phyloP scores from a whole-genome alignment of 53 echinoderm and acorn worm species.

The Echinarachnius parma region DNA sequence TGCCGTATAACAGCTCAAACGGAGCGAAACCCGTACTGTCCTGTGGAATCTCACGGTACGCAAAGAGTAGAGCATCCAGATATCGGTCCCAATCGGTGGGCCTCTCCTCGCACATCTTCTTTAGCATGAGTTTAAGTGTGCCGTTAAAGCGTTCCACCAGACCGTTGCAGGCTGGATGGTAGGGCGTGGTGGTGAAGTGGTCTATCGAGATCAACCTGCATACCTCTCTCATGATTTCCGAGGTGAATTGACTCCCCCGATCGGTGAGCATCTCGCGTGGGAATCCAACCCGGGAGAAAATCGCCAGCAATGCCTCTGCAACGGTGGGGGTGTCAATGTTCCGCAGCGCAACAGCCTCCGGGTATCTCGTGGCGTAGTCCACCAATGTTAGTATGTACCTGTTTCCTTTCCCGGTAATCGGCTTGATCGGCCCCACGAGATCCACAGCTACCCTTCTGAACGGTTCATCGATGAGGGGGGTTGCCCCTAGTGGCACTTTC shows the following conservation, averaged over 20 bases:
- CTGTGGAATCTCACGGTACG: conserved; percentile 64
- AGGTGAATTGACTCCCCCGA: conserved; percentile 43
- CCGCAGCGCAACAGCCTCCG: conserved; percentile 32
- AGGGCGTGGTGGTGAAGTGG: conserved; percentile 37
- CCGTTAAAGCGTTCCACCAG: conserved; percentile 51
- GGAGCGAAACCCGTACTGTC: conserved; percentile 58
- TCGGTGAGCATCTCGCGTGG: conserved; percentile 27
- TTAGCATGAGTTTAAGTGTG: no score
- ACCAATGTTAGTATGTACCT: conserved; percentile 30
- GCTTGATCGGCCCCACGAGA: conserved; percentile 25
- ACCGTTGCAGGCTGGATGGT: conserved; percentile 35
- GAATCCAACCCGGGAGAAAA: conserved; percentile 23
- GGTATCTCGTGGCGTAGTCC: conserved; percentile 38
- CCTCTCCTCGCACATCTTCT: conserved; percentile 42
- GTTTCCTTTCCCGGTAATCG: conserved; percentile 4
- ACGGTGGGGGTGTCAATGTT: conserved; percentile 35
- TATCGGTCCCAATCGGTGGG: conserved; percentile 71
- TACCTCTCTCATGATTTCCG: no score
- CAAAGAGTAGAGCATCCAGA: conserved; percentile 59
- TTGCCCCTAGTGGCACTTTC: conserved; percentile 27
- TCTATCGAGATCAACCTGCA: no score
- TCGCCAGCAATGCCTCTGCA: conserved; percentile 36
- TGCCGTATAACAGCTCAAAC: conserved; percentile 61
- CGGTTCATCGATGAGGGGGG: conserved; percentile 31
- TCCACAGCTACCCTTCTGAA: conserved; percentile 39